Evolutionary conservation across 2,113 vertebrate species (phyloP).

Genomic region (Triplophysa rosa): DNA sequence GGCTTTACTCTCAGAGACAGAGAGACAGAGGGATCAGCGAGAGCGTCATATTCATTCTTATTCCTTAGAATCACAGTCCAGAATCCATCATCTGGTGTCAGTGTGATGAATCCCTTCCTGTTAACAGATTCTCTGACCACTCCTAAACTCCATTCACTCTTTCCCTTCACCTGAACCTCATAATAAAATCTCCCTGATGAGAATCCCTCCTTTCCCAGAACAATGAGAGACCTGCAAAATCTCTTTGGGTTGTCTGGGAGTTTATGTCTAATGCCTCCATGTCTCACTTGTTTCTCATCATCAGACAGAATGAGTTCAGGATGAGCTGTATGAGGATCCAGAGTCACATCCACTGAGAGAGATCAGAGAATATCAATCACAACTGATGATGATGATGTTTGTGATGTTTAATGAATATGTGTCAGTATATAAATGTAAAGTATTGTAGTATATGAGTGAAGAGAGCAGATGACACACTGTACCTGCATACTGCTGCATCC

Average conservation of each 20-base stretch:
- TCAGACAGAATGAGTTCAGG: neutral
- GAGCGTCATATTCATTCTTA: neutral
- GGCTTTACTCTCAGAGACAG: neutral
- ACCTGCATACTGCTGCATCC: neutral
- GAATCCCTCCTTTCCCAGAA: too few species aligned
- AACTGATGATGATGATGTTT: too few species aligned
- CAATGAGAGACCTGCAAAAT: neutral
- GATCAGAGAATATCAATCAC: conserved; percentile 5
- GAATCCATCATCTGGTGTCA: neutral
- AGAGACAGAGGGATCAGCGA: neutral
- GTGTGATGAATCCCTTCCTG: neutral
- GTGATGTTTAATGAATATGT: neutral
- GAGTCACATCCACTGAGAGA: conserved; percentile 23
- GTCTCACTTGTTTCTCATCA: conserved; percentile 6
- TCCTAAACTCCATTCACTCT: too few species aligned
- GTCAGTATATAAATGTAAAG: neutral
- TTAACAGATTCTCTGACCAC: too few species aligned
- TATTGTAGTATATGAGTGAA: neutral
- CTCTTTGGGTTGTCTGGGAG: neutral
- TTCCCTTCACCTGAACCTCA: too few species aligned
- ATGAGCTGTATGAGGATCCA: conserved; percentile 19
- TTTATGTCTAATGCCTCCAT: neutral
- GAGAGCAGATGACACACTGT: neutral
- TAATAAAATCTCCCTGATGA: too few species aligned
- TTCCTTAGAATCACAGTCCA: neutral